phyloP scores from a whole-genome alignment of 2,113 vertebrate species.

The Takifugu bimaculatus region DNA sequence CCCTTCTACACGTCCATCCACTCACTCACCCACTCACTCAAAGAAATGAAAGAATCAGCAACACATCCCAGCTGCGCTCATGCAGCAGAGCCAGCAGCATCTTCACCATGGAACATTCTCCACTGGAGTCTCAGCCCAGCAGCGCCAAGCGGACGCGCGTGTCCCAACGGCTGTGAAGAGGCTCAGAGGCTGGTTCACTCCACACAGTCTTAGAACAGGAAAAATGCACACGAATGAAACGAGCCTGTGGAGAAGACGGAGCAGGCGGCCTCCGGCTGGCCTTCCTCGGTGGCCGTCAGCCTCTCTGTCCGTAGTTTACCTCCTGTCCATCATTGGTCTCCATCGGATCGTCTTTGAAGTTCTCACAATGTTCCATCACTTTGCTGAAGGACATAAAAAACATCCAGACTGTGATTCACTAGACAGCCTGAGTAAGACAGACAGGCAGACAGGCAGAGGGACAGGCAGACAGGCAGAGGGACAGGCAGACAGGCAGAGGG shows the following conservation, averaged over 20 bases:
- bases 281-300: slow-evolving; percentile 23
- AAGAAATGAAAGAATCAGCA: no score
- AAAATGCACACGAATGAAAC: slow-evolving; percentile 64
- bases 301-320: slow-evolving; percentile 76
- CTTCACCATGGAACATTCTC: no score
- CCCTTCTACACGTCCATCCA: no score
- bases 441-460: no score
- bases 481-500: no score
- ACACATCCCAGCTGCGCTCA: no score
- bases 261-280: slow-evolving; percentile 30
- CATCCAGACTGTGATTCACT: not conserved
- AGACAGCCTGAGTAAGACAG: not conserved
- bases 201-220: slow-evolving; percentile 70
- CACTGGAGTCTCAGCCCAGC: no score
- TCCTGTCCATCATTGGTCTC: slow-evolving; percentile 81
- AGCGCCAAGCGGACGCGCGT: slow-evolving; percentile 27
- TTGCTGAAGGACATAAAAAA: slow-evolving; percentile 75
- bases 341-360: slow-evolving; percentile 96
- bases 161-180: slow-evolving; percentile 32
- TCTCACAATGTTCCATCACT: slow-evolving; percentile 93
- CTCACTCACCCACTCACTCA: no score
- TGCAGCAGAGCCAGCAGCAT: no score
- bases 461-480: no score
- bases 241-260: slow-evolving; percentile 64
- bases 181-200: slow-evolving; percentile 38